Evolutionary conservation across 2,113 vertebrate species (phyloP).

Genomic region (Perca fluviatilis): DNA sequence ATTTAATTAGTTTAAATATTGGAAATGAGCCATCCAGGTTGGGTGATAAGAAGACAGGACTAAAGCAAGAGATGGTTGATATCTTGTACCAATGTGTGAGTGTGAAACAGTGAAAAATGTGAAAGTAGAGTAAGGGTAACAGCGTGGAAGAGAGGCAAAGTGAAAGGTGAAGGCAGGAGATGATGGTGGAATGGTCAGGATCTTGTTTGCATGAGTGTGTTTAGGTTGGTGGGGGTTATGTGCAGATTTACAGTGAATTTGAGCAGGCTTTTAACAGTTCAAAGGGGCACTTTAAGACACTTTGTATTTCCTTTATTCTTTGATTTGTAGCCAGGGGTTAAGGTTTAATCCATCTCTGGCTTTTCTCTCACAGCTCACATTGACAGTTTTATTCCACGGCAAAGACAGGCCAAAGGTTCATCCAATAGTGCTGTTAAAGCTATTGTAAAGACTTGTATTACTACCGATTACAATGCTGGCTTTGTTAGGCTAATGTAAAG

Average conservation of each 20-base stretch:
- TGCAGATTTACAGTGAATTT: conserved; percentile 33
- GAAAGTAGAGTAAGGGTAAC: not conserved
- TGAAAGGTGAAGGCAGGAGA: conserved; percentile 13
- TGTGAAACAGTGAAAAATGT: not conserved
- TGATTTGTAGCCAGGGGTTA: conserved; percentile 41
- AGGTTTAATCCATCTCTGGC: conserved; percentile 34
- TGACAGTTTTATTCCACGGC: conserved; percentile 4
- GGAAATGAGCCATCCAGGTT: too few relatives aligned
- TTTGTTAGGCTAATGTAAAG: conserved; percentile 16
- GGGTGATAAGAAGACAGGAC: not conserved
- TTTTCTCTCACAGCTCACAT: conserved; percentile 31
- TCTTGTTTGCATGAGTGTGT: conserved; percentile 27
- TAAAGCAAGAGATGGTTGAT: not conserved
- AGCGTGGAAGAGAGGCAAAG: not conserved
- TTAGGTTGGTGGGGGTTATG: not conserved
- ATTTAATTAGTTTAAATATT: not conserved
- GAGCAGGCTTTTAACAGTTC: conserved; percentile 7
- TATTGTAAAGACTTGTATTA: conserved; percentile 35
- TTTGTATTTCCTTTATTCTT: conserved; percentile 1
- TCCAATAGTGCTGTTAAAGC: conserved; percentile 27
- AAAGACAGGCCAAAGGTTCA: conserved; percentile 28
- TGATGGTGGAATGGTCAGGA: conserved; percentile 23
- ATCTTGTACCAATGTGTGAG: not conserved
- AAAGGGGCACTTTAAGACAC: not conserved
- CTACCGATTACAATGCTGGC: not conserved